phyloP scores from a whole-genome alignment of 2,113 vertebrate species.

The Microtus richardsoni region DNA sequence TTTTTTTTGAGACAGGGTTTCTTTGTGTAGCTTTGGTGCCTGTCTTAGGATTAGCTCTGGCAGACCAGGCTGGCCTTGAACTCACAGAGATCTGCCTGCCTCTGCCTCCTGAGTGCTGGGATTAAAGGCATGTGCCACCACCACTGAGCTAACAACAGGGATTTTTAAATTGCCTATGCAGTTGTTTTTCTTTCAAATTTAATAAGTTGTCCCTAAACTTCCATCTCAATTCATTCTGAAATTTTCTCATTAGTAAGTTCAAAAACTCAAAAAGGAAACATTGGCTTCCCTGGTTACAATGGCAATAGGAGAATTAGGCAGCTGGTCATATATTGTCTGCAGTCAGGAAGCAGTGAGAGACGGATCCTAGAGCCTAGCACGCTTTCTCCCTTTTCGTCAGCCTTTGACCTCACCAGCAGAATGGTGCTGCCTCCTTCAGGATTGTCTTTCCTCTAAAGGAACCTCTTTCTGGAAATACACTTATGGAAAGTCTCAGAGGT shows the following conservation, averaged over 20 bases:
- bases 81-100: too few species aligned
- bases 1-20: too few species aligned
- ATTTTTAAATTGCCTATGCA: background rate
- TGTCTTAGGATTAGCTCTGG: too few species aligned
- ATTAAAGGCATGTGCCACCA: too few species aligned
- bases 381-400: background rate
- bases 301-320: background rate
- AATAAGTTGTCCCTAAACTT: background rate
- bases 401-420: background rate
- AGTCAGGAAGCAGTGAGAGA: background rate
- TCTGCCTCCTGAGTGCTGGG: too few species aligned
- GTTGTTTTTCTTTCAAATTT: background rate
- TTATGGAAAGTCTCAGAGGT: background rate
- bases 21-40: too few species aligned
- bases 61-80: too few species aligned
- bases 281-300: background rate
- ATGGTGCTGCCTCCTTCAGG: background rate
- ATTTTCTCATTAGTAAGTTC: background rate
- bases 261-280: background rate
- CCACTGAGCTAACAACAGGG: too few species aligned
- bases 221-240: background rate
- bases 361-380: background rate
- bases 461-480: background rate
- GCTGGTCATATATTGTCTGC: background rate
- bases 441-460: background rate